Evolutionary conservation across 2,113 vertebrate species (phyloP).

Genomic region (Odocoileus hemionus): DNA sequence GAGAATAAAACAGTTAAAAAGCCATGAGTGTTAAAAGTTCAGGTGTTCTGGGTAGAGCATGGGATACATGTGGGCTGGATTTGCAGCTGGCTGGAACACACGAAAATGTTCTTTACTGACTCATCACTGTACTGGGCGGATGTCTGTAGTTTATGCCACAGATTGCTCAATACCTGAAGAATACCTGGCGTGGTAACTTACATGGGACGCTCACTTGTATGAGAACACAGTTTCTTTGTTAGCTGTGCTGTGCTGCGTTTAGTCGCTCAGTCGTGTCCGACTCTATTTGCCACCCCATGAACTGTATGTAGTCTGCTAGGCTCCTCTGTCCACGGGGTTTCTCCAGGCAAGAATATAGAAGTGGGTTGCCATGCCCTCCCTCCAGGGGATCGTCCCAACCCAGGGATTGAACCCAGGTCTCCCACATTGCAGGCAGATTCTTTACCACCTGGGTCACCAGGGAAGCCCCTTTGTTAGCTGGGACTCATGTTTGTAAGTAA

Average conservation of each 20-base stretch:
- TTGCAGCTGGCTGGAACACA: not conserved
- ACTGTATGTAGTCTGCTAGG: not conserved
- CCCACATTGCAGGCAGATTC: not conserved
- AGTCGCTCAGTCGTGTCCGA: not conserved
- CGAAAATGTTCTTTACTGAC: not conserved
- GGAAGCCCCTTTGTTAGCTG: not conserved
- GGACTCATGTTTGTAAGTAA: not conserved
- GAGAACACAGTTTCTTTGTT: not conserved
- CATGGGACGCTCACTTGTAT: not conserved
- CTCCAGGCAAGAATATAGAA: not conserved
- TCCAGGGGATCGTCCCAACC: not conserved
- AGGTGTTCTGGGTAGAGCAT: not conserved
- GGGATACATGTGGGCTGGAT: not conserved
- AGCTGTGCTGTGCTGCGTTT: not conserved
- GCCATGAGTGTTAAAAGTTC: not conserved
- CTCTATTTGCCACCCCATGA: not conserved
- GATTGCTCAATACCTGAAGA: not conserved
- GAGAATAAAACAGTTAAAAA: not conserved
- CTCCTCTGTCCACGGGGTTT: not conserved
- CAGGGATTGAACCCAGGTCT: not conserved
- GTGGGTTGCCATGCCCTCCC: not conserved
- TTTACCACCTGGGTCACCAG: not conserved
- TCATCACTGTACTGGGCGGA: not conserved
- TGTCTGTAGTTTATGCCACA: not conserved
- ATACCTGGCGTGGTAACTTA: not conserved